Base-by-base conservation (phyloP, 2,113 vertebrate species). In the Nettapus auritus region DNA sequence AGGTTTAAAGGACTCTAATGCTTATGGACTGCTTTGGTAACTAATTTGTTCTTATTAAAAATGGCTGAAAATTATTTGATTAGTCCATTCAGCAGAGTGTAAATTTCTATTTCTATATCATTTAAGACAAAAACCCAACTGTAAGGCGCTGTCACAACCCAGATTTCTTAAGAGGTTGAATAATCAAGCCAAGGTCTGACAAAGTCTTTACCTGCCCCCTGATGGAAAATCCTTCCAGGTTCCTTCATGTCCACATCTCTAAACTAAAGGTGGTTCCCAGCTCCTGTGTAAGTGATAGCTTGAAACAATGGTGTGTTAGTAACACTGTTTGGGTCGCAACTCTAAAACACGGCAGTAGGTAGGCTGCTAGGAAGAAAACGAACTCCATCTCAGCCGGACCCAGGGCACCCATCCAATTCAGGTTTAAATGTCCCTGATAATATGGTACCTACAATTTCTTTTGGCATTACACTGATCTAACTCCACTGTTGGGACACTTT, bases 361-460 rank as follows among this genome's bases (percentile, higher is more conserved):
- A 44, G 50, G 67, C 34, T 88, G 29, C 33, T 36, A 1, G 18
- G 46, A 53, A 40, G 60, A 38, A 68, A 69, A 34, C 31, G 1
- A 44, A 10, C 22, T 25, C 33, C 44, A 59, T 28, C 68, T 42
- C 68, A 64, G 15, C 5, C 36, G 68, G 57, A 26, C 5, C 15
- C 8, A 36, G 44, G 29, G n/a, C 1, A 25, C 17, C 13, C 11
- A n/a, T 63, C 67, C 60, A 21, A 6, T 8, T 63, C 23, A 25
- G n/a, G n/a, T 40, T 19, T 23, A 36, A n/a, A 42, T 11, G 21
- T 6, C 8, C n/a, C 59, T 55, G 55, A 21, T 22, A 17, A 59
- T 4, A 1, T 0, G 8, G 3, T 5, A 8, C 44, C 34, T 70
- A 7, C 13, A 75, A 11, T 14, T 19, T 36, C 42, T 63, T 59